Conservation (phyloP, 1,140 invertebrate genomes). For the Brachionus plicatilis region DNA sequence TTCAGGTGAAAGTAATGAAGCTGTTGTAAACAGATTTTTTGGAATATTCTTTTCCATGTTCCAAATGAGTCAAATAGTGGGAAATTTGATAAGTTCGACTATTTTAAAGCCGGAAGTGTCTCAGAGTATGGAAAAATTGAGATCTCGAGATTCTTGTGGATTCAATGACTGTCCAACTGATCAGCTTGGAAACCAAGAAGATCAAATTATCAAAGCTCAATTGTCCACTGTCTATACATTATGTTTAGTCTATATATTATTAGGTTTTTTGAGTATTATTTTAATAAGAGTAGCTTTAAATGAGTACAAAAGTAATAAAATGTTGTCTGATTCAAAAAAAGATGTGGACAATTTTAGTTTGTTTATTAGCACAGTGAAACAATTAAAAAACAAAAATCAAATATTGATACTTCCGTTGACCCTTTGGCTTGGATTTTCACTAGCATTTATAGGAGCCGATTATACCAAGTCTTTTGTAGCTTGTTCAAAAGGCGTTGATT, state of each 20-base stretch:
- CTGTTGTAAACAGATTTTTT: conserved; percentile 87
- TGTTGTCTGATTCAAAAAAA: background rate
- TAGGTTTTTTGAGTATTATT: background rate
- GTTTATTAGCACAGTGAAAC: conserved; percentile 52
- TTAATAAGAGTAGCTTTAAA: background rate
- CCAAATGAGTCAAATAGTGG: conserved; percentile 71
- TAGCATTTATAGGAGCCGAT: conserved; percentile 87
- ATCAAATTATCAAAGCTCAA: background rate
- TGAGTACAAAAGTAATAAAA: background rate
- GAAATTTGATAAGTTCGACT: conserved; percentile 88
- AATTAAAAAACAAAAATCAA: conserved; percentile 65
- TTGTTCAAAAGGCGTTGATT: conserved; percentile 66
- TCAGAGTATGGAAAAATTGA: background rate
- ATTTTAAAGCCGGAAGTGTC: conserved; percentile 61
- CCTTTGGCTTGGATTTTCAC: conserved; percentile 91
- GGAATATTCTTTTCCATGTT: conserved; percentile 95
- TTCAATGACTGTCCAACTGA: conserved; percentile 2
- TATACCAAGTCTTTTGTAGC: conserved; percentile 68
- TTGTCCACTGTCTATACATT: background rate
- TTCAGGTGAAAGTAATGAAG: conserved; percentile 67
- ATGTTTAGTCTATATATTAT: background rate
- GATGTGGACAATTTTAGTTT: background rate
- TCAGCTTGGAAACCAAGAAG: background rate
- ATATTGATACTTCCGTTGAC: conserved; percentile 87
- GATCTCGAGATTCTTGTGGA: background rate